A percentile compares a stretch with the other conserved stretches of the same genome.
These are phyloP conservation scores for Synanthedon formicaeformis DNA, from an alignment of 2,888 invertebrate genomes.

Conservation along the genomic window DNA sequence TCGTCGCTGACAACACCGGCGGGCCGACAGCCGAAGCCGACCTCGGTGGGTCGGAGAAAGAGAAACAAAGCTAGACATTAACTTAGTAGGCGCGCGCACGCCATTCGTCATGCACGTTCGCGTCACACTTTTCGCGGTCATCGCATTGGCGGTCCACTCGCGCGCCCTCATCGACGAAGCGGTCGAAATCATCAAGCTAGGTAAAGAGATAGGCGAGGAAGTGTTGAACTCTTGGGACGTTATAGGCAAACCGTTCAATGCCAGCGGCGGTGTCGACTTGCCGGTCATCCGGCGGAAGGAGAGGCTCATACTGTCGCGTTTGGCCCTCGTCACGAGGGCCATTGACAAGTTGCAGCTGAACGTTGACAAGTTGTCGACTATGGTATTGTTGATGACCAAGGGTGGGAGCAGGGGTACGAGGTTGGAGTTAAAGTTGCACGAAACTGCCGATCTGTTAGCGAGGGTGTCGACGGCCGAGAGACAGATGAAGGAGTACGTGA, in stretches of 20 bases:
- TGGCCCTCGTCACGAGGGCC: constrained; percentile 35
- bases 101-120: constrained; percentile 47
- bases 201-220: constrained; percentile 72
- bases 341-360: constrained; percentile 38
- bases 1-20: too few species aligned
- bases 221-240: constrained; percentile 75
- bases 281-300: constrained; percentile 74
- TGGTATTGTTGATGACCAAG: constrained; percentile 43
- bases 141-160: constrained; percentile 29
- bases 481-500: constrained; percentile 72
- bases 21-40: too few species aligned
- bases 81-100: constrained; percentile 28
- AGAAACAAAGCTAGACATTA: too few species aligned
- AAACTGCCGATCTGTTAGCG: constrained; percentile 71
- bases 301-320: constrained; percentile 66
- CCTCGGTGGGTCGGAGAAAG: too few species aligned
- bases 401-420: constrained; percentile 48
- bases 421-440: constrained; percentile 72
- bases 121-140: constrained; percentile 33
- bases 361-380: constrained; percentile 34
- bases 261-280: constrained; percentile 65
- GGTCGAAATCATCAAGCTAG: constrained; percentile 69
- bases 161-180: constrained; percentile 69
- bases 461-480: constrained; percentile 71
- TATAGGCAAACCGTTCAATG: constrained; percentile 67